These are phyloP conservation scores for Exaiptasia diaphana DNA, from an alignment of 64 coral and sea anemone genomes.

Conservation along the genomic window DNA sequence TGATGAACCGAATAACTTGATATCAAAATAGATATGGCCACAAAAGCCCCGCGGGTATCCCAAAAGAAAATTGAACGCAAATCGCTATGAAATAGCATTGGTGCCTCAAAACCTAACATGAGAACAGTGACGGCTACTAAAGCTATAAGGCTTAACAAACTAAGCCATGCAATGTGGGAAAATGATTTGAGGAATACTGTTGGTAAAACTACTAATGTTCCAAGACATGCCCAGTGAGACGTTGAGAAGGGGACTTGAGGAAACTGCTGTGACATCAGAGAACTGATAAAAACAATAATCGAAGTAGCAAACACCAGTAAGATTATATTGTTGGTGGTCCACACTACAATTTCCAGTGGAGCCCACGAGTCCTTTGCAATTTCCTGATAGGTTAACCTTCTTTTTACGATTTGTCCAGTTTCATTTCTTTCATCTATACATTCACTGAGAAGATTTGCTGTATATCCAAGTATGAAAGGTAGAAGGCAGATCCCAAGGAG, in stretches of 20 bases:
- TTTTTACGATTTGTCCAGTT: background rate
- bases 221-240: constrained; percentile 13
- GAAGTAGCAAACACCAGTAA: background rate
- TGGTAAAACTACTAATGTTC: constrained; percentile 14
- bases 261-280: background rate
- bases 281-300: constrained; percentile 2
- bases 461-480: background rate
- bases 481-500: background rate
- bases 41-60: constrained; percentile 9
- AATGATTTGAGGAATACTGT: constrained; percentile 24
- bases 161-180: constrained; percentile 33
- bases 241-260: background rate
- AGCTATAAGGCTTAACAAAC: constrained; percentile 6
- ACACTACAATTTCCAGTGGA: background rate
- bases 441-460: background rate
- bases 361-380: constrained; percentile 20
- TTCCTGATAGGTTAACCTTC: constrained; percentile 16
- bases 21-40: constrained; percentile 10
- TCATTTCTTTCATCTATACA: background rate
- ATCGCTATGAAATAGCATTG: background rate
- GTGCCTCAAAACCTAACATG: background rate
- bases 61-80: constrained; percentile 6
- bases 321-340: background rate
- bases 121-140: background rate
- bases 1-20: constrained; percentile 1